Evolutionary conservation across 2,888 invertebrate species (phyloP).

Genomic region (Drosophila phalerata): DNA sequence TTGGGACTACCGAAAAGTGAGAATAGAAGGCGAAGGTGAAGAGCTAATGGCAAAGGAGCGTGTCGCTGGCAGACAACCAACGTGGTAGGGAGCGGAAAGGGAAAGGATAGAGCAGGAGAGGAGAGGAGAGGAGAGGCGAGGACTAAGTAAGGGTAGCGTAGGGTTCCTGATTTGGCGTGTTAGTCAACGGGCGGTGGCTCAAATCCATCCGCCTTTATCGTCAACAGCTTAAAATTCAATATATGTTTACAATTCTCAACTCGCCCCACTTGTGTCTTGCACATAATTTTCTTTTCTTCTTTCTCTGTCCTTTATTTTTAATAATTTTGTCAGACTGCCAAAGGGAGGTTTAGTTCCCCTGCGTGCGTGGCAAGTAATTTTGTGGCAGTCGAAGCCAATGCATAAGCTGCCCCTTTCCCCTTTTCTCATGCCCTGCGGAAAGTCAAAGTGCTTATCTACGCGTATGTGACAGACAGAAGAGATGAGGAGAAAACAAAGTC

Average conservation of each 20-base stretch:
- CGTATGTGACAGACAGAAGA: conserved; percentile 9
- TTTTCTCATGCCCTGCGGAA: neutral
- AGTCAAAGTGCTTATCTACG: conserved; percentile 31
- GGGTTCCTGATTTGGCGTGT: conserved; percentile 26
- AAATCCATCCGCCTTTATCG: conserved; percentile 58
- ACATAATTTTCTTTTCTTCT: conserved; percentile 7
- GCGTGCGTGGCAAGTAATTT: conserved; percentile 46
- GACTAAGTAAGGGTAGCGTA: neutral
- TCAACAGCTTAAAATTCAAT: conserved; percentile 73
- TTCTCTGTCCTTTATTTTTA: conserved; percentile 23
- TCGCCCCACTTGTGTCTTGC: conserved; percentile 39
- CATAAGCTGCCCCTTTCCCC: conserved; percentile 11
- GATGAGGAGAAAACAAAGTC: neutral
- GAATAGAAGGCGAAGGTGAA: conserved; percentile 20
- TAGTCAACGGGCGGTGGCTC: conserved; percentile 52
- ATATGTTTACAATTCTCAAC: conserved; percentile 58
- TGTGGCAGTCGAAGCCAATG: conserved; percentile 53
- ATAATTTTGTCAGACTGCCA: conserved; percentile 40
- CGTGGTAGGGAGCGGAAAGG: neutral
- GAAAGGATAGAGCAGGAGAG: no score
- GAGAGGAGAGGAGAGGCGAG: no score
- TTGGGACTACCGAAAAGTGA: neutral
- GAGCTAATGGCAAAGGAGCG: conserved; percentile 26
- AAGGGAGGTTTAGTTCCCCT: neutral
- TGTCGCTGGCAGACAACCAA: conserved; percentile 32